Evolutionary conservation across 53 echinoderm and acorn worm genomes (phyloP).

Genomic region (Echinometra lucunter): DNA sequence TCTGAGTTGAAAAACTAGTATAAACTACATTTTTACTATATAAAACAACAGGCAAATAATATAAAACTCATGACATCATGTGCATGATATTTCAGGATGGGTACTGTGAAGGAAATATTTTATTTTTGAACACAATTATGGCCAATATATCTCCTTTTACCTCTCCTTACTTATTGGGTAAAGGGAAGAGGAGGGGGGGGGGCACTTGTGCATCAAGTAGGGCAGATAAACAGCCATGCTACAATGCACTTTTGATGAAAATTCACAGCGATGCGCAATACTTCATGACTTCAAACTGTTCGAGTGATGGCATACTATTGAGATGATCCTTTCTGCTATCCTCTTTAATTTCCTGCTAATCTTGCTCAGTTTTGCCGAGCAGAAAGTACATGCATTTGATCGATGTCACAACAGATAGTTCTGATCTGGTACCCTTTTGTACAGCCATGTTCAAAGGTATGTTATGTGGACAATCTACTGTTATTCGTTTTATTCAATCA

Average conservation of each 20-base stretch:
- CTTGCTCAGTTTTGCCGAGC: neutral
- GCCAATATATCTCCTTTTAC: neutral
- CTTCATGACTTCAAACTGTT: neutral
- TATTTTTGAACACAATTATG: neutral
- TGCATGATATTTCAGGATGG: neutral
- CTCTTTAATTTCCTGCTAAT: constrained; percentile 35
- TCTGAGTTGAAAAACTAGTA: no score
- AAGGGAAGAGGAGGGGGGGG: neutral
- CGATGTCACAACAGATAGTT: neutral
- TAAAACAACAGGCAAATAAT: neutral
- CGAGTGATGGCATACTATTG: neutral
- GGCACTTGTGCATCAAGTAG: neutral
- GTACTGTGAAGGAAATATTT: neutral
- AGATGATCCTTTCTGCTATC: neutral
- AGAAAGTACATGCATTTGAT: constrained; percentile 15
- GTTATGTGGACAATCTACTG: neutral
- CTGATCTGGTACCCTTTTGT: neutral
- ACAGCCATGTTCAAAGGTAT: neutral
- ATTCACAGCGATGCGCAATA: neutral
- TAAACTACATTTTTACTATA: neutral
- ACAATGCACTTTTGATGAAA: neutral
- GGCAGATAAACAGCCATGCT: neutral
- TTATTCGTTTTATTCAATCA: no score
- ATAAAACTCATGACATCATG: neutral
- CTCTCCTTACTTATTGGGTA: neutral